These are phyloP conservation scores for Ptychobarbus kaznakovi DNA, from an alignment of 2,797 vertebrate genomes.

Conservation along the genomic window DNA sequence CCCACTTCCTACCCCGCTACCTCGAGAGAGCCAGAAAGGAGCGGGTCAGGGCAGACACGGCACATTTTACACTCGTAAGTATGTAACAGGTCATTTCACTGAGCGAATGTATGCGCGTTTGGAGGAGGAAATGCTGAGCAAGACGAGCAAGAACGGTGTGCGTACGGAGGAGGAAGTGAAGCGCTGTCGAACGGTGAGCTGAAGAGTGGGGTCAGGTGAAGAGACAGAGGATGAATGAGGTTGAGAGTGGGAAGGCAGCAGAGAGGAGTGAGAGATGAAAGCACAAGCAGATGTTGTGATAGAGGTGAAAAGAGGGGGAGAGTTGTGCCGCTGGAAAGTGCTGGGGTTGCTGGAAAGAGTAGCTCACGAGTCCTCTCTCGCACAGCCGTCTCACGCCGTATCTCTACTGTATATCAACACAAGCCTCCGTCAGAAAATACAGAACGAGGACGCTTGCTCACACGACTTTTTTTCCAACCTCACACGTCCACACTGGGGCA, in stretches of 20 bases:
- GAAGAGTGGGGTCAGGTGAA: constrained; percentile 35
- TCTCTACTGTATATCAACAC: constrained; percentile 47
- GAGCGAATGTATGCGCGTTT: background rate
- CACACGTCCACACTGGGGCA: constrained; percentile 48
- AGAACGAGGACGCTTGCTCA: constrained; percentile 53
- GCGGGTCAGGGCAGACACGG: constrained; percentile 43
- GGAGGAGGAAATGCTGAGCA: constrained; percentile 26
- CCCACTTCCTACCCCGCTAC: constrained; percentile 49
- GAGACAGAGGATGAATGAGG: constrained; percentile 22
- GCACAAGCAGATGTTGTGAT: constrained; percentile 60
- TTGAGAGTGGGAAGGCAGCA: constrained; percentile 42
- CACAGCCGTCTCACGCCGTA: constrained; percentile 16
- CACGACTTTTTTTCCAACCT: constrained; percentile 44
- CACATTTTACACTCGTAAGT: background rate
- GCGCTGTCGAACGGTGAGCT: background rate
- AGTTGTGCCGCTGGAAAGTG: constrained; percentile 61
- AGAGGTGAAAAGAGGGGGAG: constrained; percentile 59
- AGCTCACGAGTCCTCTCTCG: constrained; percentile 51
- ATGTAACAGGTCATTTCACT: background rate
- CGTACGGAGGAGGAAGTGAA: constrained; percentile 37
- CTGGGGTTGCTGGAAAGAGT: constrained; percentile 64
- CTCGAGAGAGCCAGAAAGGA: constrained; percentile 18
- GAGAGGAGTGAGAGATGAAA: constrained; percentile 61
- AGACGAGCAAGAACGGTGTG: constrained; percentile 56
- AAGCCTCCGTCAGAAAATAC: constrained; percentile 56